Evolutionary conservation across 2,797 vertebrate species (phyloP).

Genomic region (Halcyon smyrnensis): DNA sequence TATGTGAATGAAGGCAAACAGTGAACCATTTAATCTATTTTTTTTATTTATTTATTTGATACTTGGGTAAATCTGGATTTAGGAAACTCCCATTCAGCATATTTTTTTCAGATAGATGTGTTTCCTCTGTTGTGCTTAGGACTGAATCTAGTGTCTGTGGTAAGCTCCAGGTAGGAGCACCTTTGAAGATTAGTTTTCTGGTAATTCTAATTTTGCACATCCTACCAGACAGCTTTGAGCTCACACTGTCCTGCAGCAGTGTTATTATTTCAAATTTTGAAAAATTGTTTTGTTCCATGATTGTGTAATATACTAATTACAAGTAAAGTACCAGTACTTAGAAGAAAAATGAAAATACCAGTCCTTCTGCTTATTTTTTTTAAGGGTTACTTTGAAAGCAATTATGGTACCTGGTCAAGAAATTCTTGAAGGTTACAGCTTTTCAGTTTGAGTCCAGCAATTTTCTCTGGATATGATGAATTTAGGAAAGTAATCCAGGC

Average conservation of each 20-base stretch:
- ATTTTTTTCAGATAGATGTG: not conserved
- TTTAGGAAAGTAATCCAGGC: constrained; percentile 76
- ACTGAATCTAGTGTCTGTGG: not conserved
- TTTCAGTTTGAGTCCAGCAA: constrained; percentile 76
- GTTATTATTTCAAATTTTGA: not conserved
- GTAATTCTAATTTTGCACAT: not conserved
- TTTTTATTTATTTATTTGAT: not conserved
- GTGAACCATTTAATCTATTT: not conserved
- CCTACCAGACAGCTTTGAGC: not conserved
- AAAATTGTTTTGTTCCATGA: not conserved
- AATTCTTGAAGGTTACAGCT: constrained; percentile 84
- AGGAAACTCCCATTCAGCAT: not conserved
- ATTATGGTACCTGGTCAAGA: constrained; percentile 84
- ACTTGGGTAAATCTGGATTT: not conserved
- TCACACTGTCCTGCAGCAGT: not conserved
- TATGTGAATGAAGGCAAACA: not conserved
- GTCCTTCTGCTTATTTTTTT: not conserved
- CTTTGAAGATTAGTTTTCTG: not conserved
- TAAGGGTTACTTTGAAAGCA: not conserved
- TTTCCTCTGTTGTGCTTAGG: not conserved
- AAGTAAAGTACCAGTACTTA: not conserved
- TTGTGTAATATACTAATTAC: not conserved
- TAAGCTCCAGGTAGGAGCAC: not conserved
- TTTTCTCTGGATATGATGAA: constrained; percentile 43
- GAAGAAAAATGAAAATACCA: not conserved